phyloP scores from a whole-genome alignment of 2,888 invertebrate species.

The Drosophila buzzatii region DNA sequence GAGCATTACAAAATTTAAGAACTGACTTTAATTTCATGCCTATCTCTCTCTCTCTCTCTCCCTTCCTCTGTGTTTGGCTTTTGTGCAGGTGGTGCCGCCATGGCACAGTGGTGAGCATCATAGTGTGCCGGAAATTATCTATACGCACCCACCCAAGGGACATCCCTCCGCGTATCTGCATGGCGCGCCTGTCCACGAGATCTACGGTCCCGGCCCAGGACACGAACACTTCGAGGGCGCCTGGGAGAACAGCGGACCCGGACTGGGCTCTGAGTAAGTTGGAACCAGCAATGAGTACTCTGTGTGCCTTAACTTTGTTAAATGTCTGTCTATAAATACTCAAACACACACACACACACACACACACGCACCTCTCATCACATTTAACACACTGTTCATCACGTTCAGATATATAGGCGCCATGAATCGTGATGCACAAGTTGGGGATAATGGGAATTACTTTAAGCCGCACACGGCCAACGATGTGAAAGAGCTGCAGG shows the following conservation, averaged over 20 bases:
- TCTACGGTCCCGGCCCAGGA: conserved; percentile 74
- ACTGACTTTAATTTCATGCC: conserved; percentile 14
- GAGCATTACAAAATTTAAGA: conserved; percentile 29
- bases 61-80: not conserved
- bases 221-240: conserved; percentile 86
- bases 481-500: conserved; percentile 88
- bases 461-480: conserved; percentile 86
- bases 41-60: not conserved
- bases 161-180: conserved; percentile 82
- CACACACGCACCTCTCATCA: conserved; percentile 15
- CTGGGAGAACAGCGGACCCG: conserved; percentile 88
- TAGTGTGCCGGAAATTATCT: conserved; percentile 83
- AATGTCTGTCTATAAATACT: conserved; percentile 57
- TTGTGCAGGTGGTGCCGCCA: conserved; percentile 79
- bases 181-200: conserved; percentile 81
- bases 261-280: conserved; percentile 88
- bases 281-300: not conserved
- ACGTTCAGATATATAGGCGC: conserved; percentile 87
- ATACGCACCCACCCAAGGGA: conserved; percentile 84
- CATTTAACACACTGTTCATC: conserved; percentile 30
- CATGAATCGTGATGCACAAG: conserved; percentile 87
- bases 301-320: conserved; percentile 42
- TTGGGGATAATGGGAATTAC: conserved; percentile 83
- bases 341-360: conserved; percentile 17
- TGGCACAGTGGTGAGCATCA: conserved; percentile 81